Conservation (phyloP, 2,113 vertebrate species). For the Ginglymostoma cirratum region DNA sequence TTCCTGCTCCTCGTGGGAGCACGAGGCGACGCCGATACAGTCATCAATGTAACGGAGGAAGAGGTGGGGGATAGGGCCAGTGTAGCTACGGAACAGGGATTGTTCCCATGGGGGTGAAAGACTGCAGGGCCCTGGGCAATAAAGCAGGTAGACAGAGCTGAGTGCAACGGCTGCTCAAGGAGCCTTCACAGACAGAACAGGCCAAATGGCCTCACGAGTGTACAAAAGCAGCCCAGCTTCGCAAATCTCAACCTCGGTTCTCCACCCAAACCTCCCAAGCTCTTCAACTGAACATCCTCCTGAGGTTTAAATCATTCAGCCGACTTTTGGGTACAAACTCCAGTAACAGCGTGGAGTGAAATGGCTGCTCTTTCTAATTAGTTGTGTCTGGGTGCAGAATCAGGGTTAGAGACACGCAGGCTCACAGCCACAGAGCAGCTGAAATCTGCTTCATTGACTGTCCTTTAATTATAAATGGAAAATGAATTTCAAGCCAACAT, state of each 20-base stretch:
- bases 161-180: not conserved
- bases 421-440: not conserved
- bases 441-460: not conserved
- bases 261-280: not conserved
- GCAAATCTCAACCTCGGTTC: not conserved
- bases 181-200: not conserved
- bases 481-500: not conserved
- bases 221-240: not conserved
- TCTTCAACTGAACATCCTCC: not conserved
- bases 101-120: too few relatives aligned
- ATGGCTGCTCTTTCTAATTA: not conserved
- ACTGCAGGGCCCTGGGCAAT: not conserved
- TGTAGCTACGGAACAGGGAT: too few relatives aligned
- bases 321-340: not conserved
- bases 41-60: too few relatives aligned
- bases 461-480: not conserved
- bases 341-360: not conserved
- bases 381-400: not conserved
- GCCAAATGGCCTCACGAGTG: not conserved
- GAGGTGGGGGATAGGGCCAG: too few relatives aligned
- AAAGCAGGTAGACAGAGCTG: not conserved
- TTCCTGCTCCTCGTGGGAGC: too few relatives aligned
- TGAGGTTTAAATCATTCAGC: not conserved
- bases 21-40: too few relatives aligned
- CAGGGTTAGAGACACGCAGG: not conserved